These are phyloP conservation scores for Verasper variegatus DNA, from an alignment of 2,113 vertebrate genomes.

Conservation along the genomic window DNA sequence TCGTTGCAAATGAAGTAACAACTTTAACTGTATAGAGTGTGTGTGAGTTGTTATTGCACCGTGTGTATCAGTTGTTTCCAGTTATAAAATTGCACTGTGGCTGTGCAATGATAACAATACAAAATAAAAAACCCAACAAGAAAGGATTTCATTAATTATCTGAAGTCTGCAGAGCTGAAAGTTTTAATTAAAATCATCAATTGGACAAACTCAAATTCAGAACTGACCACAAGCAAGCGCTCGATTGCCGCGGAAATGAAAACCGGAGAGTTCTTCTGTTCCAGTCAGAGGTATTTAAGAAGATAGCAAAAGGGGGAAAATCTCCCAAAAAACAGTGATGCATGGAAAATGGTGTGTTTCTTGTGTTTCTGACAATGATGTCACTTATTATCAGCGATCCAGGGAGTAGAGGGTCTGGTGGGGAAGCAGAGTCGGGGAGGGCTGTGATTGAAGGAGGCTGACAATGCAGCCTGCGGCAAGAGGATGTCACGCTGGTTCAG, in stretches of 20 bases:
- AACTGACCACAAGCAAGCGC: neutral
- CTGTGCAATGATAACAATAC: no score
- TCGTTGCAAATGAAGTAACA: no score
- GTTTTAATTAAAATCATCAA: neutral
- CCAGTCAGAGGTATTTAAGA: neutral
- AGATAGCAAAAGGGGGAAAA: neutral
- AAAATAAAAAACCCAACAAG: neutral
- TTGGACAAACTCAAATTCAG: neutral
- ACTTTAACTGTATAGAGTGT: no score
- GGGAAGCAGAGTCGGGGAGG: slow-evolving; percentile 18
- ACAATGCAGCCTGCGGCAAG: slow-evolving; percentile 54
- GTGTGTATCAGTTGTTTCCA: no score
- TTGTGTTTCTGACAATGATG: slow-evolving; percentile 17
- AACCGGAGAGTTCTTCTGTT: neutral
- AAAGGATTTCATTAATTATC: neutral
- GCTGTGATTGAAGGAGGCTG: slow-evolving; percentile 38
- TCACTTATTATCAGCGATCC: slow-evolving; percentile 15
- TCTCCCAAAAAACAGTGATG: no score
- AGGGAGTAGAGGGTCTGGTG: slow-evolving; percentile 5
- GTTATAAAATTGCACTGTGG: neutral
- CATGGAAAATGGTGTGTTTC: neutral
- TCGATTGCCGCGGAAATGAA: neutral
- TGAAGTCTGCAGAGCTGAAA: neutral
- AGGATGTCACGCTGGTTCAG: slow-evolving; percentile 53
- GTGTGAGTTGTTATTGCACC: no score